Conservation (phyloP, 2,888 invertebrate genomes). For the Priocnemis perturbator region DNA sequence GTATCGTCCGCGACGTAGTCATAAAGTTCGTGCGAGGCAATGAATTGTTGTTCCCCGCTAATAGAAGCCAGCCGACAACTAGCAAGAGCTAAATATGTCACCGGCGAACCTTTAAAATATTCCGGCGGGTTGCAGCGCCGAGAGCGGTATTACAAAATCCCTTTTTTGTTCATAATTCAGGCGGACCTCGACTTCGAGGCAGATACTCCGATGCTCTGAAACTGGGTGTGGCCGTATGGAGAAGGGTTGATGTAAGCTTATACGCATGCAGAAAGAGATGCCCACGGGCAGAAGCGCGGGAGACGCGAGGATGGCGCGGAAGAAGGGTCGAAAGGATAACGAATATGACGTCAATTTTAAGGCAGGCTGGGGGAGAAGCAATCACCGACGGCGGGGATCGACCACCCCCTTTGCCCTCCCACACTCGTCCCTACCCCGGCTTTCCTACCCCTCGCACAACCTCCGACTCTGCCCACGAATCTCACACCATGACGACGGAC, state of each 20-base stretch:
- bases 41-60: not conserved
- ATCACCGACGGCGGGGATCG: conserved; percentile 67
- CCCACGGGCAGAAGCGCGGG: conserved; percentile 53
- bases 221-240: conserved; percentile 66
- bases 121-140: conserved; percentile 19
- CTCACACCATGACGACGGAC: conserved; percentile 60
- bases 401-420: conserved; percentile 47
- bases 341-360: conserved; percentile 74
- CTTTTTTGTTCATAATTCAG: conserved; percentile 46
- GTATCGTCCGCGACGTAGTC: conserved; percentile 10
- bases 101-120: conserved; percentile 23
- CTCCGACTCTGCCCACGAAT: conserved; percentile 52
- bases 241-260: conserved; percentile 69
- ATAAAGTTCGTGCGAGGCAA: not conserved
- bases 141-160: conserved; percentile 28
- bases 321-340: conserved; percentile 74
- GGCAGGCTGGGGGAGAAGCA: conserved; percentile 69
- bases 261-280: conserved; percentile 65
- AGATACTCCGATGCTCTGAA: conserved; percentile 43
- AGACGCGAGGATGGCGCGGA: conserved; percentile 60
- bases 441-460: not conserved
- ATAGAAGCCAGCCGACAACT: not conserved
- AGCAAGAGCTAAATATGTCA: conserved; percentile 15
- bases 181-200: conserved; percentile 48
- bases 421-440: conserved; percentile 21